These are phyloP conservation scores for Drosophila tripunctata DNA, from an alignment of 2,888 invertebrate genomes.

Conservation along the genomic window DNA sequence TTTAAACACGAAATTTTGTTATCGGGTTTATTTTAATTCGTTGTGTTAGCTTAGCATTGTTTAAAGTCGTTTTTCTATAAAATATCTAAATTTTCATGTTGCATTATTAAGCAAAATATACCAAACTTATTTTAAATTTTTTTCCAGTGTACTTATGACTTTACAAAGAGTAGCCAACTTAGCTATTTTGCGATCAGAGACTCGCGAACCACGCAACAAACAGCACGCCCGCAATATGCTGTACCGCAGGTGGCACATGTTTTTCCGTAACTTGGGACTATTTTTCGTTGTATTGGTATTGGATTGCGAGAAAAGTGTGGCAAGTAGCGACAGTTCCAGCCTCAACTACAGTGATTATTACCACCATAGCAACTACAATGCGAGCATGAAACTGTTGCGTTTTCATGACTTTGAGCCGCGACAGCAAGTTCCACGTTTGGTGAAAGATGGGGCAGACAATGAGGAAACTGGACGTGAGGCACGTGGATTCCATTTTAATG, in stretches of 20 bases:
- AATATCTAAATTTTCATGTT: too few species aligned
- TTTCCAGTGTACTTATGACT: constrained; percentile 2
- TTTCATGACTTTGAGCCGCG: constrained; percentile 80
- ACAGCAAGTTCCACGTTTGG: constrained; percentile 6
- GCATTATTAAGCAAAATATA: background rate
- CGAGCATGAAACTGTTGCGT: constrained; percentile 58
- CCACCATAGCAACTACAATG: constrained; percentile 52
- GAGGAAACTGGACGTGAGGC: constrained; percentile 48
- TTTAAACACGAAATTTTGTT: too few species aligned
- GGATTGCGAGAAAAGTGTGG: constrained; percentile 43
- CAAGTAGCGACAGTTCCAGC: constrained; percentile 14
- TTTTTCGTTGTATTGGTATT: constrained; percentile 39
- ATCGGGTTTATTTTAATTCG: too few species aligned
- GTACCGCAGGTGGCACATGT: constrained; percentile 39
- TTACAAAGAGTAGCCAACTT: constrained; percentile 36
- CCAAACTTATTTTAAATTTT: background rate
- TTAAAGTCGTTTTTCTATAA: too few species aligned
- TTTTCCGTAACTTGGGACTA: constrained; percentile 27
- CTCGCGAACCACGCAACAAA: constrained; percentile 23
- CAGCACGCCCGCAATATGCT: constrained; percentile 34
- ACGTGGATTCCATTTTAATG: constrained; percentile 79
- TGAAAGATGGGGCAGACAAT: background rate
- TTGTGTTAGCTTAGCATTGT: too few species aligned
- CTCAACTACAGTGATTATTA: constrained; percentile 36
- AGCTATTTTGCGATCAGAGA: constrained; percentile 40